Evolutionary conservation across 1,140 invertebrate species (phyloP), one percentile per base, ranked within the genome.

Genomic region (Pogonomyrmex barbatus): DNA sequence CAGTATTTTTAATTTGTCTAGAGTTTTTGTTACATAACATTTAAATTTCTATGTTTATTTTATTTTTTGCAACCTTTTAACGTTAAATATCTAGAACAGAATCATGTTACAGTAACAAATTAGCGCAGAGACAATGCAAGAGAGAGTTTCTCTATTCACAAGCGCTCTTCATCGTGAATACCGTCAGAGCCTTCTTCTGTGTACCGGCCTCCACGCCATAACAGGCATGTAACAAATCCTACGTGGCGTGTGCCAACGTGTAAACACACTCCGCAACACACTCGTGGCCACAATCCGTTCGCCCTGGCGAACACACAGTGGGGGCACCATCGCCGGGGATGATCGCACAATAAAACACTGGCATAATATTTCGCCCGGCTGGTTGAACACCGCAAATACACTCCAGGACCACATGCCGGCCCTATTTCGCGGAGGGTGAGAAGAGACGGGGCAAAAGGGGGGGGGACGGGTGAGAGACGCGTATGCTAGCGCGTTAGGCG

Each of bases 291-390:
- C 89, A 90, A 90, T 90, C 89, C 86, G 85, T 81, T 89, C 67
- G 62, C 42, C 54, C 79, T 75, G 30, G 68, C 67, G 70, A 42
- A 54, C 67, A 56, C 67, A 30, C 79, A 50, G 42, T 42, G 54
- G 52, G 24, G 79, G 68, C 54, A 71, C 68, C 87, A 36, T 14
- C 92, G 92, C 92, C 93, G 93, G 79, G 24, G 93, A 93, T 93
- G 92, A 93, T 93, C 92, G 92, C 91, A 88, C 93, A 93, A 94
- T 94, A 92, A 93, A 94, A 94, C 93, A 93, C 89, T 93, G 91
- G 90, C 93, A 93, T 93, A 93, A 93, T 93, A 91, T 91, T 91
- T 90, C 91, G 77, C 60, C 88, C 89, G 92, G 90, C 77, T 93
- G 92, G 93, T 93, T 92, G 90, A 91, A 89, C 84, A 90, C 91